Percentiles rank a stretch among this genome's conserved stretches.
phyloP scores from a whole-genome alignment of 2,113 vertebrate species.

The Notechis scutatus region DNA sequence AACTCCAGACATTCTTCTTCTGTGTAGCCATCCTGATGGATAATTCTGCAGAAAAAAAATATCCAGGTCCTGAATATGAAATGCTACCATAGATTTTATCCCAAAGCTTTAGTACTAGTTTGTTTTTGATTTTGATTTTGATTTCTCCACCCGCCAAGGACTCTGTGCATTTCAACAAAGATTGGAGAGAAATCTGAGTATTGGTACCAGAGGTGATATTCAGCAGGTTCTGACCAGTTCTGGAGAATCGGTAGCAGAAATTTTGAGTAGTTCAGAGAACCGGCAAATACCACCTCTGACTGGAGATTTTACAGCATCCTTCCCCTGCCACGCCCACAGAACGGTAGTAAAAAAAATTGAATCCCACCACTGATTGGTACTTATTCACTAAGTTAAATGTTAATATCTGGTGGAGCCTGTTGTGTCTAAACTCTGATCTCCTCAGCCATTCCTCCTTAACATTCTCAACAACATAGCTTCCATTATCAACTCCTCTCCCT shows the following conservation, averaged over 20 bases:
- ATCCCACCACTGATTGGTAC: background rate
- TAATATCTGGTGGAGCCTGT: background rate
- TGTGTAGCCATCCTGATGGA: constrained; percentile 94
- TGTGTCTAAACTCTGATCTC: background rate
- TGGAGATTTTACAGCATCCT: too few relatives aligned
- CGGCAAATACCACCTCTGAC: too few relatives aligned
- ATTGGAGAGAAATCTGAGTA: background rate
- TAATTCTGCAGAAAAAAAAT: constrained; percentile 77
- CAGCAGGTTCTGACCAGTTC: too few relatives aligned
- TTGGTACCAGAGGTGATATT: background rate
- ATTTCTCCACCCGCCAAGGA: background rate
- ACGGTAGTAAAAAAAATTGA: too few relatives aligned
- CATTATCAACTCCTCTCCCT: background rate
- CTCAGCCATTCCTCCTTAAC: background rate
- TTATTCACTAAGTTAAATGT: background rate
- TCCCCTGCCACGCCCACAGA: too few relatives aligned
- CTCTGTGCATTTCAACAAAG: background rate
- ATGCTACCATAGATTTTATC: background rate
- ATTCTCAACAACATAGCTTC: background rate
- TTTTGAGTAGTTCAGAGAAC: too few relatives aligned
- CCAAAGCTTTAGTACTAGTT: background rate
- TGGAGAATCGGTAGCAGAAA: too few relatives aligned
- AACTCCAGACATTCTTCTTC: constrained; percentile 90
- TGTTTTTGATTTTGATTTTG: background rate
- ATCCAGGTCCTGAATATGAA: background rate